A percentile compares a stretch with the other conserved stretches of the same genome.
These are phyloP conservation scores for Stenotaenia linearis DNA, from an alignment of 2,888 invertebrate genomes.

Conservation along the genomic window DNA sequence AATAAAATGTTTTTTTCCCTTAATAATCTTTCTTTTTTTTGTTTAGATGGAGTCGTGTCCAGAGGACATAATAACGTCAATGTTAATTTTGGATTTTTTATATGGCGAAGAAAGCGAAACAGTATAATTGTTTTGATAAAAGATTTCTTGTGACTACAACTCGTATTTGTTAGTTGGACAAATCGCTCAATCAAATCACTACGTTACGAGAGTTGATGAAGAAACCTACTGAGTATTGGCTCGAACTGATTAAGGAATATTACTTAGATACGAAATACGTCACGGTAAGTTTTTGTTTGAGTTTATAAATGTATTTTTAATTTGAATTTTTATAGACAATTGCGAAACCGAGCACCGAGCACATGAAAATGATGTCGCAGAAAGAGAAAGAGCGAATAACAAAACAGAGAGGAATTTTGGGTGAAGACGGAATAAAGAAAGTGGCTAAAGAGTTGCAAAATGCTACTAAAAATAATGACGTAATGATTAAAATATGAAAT, in stretches of 20 bases:
- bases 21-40: slow-evolving; percentile 34
- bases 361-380: slow-evolving; percentile 61
- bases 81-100: slow-evolving; percentile 73
- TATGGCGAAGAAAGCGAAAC: slow-evolving; percentile 57
- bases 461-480: slow-evolving; percentile 72
- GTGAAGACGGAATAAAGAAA: slow-evolving; percentile 61
- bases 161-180: background rate
- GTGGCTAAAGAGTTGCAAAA: slow-evolving; percentile 59
- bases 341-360: slow-evolving; percentile 59
- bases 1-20: background rate
- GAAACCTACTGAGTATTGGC: background rate
- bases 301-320: too few relatives aligned
- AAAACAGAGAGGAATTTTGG: slow-evolving; percentile 60
- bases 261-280: background rate
- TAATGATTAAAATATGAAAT: slow-evolving; percentile 42
- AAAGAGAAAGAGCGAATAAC: slow-evolving; percentile 67
- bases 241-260: too few relatives aligned
- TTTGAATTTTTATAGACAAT: slow-evolving; percentile 43
- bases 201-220: background rate
- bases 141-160: background rate
- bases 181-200: background rate
- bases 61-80: slow-evolving; percentile 68
- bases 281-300: background rate
- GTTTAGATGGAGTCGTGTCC: slow-evolving; percentile 64
- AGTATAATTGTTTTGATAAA: background rate